These are phyloP conservation scores for Habrosyne pyritoides DNA, from an alignment of 2,888 invertebrate species.

Conservation along the genomic window DNA sequence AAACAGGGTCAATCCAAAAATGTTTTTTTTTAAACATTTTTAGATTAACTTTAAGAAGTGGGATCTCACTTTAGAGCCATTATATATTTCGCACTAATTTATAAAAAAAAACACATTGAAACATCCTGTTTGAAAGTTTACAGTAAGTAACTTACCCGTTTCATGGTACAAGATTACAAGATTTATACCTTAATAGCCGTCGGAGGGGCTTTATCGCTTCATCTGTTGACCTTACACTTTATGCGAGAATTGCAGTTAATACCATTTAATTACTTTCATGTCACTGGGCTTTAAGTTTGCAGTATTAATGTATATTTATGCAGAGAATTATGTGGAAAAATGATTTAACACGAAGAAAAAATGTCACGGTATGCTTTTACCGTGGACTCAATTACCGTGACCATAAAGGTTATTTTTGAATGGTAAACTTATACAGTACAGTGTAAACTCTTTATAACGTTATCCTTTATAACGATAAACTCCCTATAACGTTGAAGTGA, in stretches of 20 bases:
- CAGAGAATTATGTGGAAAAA: background rate
- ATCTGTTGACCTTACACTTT: slow-evolving; percentile 58
- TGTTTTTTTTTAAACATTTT: no score
- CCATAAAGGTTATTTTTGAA: no score
- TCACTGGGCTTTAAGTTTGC: background rate
- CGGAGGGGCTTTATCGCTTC: slow-evolving; percentile 42
- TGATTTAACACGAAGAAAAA: no score
- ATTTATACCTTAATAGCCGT: slow-evolving; percentile 62
- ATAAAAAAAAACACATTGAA: slow-evolving; percentile 8
- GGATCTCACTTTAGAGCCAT: no score
- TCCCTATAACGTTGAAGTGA: no score
- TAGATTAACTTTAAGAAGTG: no score
- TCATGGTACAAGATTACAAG: slow-evolving; percentile 53
- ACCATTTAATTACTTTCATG: slow-evolving; percentile 4
- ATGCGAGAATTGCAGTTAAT: slow-evolving; percentile 32
- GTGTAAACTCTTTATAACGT: no score
- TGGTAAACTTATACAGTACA: no score
- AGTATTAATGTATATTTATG: background rate
- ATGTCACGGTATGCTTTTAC: no score
- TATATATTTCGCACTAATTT: background rate
- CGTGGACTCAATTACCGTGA: no score
- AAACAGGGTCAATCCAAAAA: no score
- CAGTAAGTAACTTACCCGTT: slow-evolving; percentile 28
- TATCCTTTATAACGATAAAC: no score
- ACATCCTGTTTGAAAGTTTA: slow-evolving; percentile 45